phyloP scores from a whole-genome alignment of 2,888 invertebrate species.

The Leucoptera coffeella region DNA sequence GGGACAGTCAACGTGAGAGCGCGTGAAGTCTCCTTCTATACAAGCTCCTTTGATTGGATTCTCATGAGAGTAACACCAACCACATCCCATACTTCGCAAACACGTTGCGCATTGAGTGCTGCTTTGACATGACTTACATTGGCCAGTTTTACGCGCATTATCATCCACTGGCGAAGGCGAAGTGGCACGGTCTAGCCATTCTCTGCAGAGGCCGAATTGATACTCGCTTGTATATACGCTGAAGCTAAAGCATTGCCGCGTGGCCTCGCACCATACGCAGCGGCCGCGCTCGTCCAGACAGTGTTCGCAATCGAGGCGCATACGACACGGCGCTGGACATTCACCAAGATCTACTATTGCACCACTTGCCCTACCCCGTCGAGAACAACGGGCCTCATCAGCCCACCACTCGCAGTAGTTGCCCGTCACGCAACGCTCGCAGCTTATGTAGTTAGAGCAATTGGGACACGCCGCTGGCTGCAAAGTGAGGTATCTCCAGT shows the following conservation, averaged over 20 bases:
- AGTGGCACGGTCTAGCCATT: conserved; percentile 84
- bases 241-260: conserved; percentile 88
- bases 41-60: conserved; percentile 86
- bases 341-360: conserved; percentile 56
- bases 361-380: conserved; percentile 67
- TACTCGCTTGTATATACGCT: conserved; percentile 93
- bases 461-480: conserved; percentile 79
- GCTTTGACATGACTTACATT: conserved; percentile 75
- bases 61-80: conserved; percentile 87
- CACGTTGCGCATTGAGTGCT: conserved; percentile 75
- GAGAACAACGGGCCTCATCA: conserved; percentile 78
- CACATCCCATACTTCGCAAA: conserved; percentile 79
- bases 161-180: conserved; percentile 24
- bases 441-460: conserved; percentile 85
- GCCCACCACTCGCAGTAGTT: conserved; percentile 88
- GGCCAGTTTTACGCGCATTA: conserved; percentile 41
- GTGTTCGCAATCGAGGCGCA: conserved; percentile 68
- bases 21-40: conserved; percentile 80
- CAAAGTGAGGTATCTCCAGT: conserved; percentile 76
- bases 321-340: conserved; percentile 79
- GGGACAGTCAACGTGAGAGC: conserved; percentile 67
- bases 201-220: conserved; percentile 87
- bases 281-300: conserved; percentile 82
- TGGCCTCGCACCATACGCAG: conserved; percentile 95
- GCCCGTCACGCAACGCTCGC: conserved; percentile 76